phyloP scores from a whole-genome alignment of 2,888 invertebrate genomes.

The Cybosia mesomella region DNA sequence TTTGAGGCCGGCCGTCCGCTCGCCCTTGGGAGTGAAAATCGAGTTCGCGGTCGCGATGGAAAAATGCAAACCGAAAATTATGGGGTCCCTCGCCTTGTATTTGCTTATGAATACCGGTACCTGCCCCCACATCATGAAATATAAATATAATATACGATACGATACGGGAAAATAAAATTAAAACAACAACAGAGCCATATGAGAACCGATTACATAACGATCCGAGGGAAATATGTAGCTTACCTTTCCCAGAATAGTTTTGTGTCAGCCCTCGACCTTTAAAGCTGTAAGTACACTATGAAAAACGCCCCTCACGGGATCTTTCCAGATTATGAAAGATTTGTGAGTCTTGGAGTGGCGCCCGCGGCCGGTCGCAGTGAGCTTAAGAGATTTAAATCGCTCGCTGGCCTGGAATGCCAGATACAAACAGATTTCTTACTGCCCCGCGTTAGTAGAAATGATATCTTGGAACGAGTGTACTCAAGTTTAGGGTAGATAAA shows the following conservation, averaged over 20 bases:
- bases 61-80: constrained; percentile 87
- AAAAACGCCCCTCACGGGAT: constrained; percentile 81
- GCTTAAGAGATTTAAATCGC: constrained; percentile 87
- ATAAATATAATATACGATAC: constrained; percentile 77
- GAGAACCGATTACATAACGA: constrained; percentile 55
- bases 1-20: constrained; percentile 84
- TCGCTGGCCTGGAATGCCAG: constrained; percentile 83
- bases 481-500: constrained; percentile 57
- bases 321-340: constrained; percentile 86
- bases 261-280: constrained; percentile 56
- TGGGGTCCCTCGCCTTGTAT: constrained; percentile 85
- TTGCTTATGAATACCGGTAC: constrained; percentile 85
- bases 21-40: constrained; percentile 85
- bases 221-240: constrained; percentile 48
- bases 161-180: constrained; percentile 78
- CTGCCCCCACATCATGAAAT: constrained; percentile 68
- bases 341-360: constrained; percentile 83
- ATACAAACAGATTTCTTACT: constrained; percentile 85
- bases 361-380: constrained; percentile 78
- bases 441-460: constrained; percentile 67
- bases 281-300: constrained; percentile 71
- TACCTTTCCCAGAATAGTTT: constrained; percentile 60
- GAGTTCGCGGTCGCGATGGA: constrained; percentile 87
- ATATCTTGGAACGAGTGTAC: constrained; percentile 61
- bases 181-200: constrained; percentile 65